Base-by-base conservation (phyloP, 2,113 vertebrate genomes). In the Clarias gariepinus region DNA sequence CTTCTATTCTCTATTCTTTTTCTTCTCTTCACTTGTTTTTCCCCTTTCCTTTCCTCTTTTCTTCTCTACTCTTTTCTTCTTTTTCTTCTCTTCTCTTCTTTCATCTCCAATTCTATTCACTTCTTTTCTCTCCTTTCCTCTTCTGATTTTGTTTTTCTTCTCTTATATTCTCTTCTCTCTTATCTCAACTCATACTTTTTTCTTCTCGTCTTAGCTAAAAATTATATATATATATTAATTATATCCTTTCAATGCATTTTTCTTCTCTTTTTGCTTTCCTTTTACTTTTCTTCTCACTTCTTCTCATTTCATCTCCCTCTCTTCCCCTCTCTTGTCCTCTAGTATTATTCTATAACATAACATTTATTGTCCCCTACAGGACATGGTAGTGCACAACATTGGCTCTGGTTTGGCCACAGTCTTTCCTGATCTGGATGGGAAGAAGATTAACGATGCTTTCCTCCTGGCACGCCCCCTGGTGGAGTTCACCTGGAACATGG, bases 401-500 rank as follows among this genome's bases (percentile, higher is more conserved):
- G 95, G 95, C 82, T 95, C 92, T 10, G 95, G 95, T 55, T 87
- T 95, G 90, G 85, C 93, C 15, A 94, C 94, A 0, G 95, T 95
- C 64, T 95, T 96, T 86, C 94, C 93, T 73, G 94, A 95, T 90
- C 91, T 95, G 89, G 95, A 96, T 85, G 94, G 94, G 13, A 95
- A 95, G 87, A 95, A 95, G 90, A 94, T 96, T 89, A 93, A 87
- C 1, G 95, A 95, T 12, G 93, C 95, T 53, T 95, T 95, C 81
- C 76, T 95, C 85, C 89, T 95, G 61, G 95, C 94, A 83, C 92
- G 93, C 57, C 94, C 95, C 82, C 92, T 96, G 9, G 95, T 95
- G 91, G 95, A 95, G 92, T 95, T 96, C 81, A 94, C 93, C 41
- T 95, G 95, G 95, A 95, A 94, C 92, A 95, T 94, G 92, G 94